A percentile compares a stretch with the other conserved stretches of the same genome.
phyloP scores from a whole-genome alignment of 2,797 vertebrate species.

The Eulemur rubriventer region DNA sequence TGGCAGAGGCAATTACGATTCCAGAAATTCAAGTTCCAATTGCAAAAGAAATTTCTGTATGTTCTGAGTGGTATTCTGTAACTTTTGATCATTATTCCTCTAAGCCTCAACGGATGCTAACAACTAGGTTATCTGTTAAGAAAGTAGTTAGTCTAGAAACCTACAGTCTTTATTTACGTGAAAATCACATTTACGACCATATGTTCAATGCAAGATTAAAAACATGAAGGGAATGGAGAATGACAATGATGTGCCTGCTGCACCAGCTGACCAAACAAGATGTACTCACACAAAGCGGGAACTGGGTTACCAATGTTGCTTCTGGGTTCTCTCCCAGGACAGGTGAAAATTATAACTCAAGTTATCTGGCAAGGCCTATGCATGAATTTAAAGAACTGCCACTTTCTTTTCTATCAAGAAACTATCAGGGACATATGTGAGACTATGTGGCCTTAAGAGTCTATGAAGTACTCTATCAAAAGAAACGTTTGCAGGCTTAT shows the following conservation, averaged over 20 bases:
- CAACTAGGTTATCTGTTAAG: slow-evolving; percentile 2
- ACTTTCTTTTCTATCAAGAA: slow-evolving; percentile 26
- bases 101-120: neutral
- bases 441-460: neutral
- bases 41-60: neutral
- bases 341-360: neutral
- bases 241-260: neutral
- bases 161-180: neutral
- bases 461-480: neutral
- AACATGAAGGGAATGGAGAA: neutral
- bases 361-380: neutral
- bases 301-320: neutral
- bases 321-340: neutral
- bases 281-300: neutral
- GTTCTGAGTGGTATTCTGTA: neutral
- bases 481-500: neutral
- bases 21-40: slow-evolving; percentile 8
- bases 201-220: neutral
- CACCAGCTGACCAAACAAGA: neutral
- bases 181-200: neutral
- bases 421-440: neutral
- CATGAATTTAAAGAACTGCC: neutral
- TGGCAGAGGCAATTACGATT: neutral
- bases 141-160: slow-evolving; percentile 1
- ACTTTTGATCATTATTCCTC: neutral